phyloP scores from a whole-genome alignment of 1,140 invertebrate genomes.

The Pemphigus obesinymphae region DNA sequence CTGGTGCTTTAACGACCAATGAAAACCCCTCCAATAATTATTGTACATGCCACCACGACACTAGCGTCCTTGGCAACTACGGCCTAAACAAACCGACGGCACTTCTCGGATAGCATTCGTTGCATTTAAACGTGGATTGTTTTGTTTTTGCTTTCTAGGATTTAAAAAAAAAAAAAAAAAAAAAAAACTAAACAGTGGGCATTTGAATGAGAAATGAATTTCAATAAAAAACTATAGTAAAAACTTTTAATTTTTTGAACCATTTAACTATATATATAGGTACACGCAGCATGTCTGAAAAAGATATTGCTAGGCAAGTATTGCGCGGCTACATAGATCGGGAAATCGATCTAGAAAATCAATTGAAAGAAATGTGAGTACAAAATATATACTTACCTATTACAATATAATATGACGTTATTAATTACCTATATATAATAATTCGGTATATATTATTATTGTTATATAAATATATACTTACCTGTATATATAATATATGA shows the following conservation, averaged over 20 bases:
- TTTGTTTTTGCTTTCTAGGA: background rate
- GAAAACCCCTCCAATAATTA: no score
- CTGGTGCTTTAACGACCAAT: no score
- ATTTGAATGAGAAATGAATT: no score
- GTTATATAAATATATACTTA: background rate
- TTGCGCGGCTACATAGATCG: background rate
- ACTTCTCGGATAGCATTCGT: background rate
- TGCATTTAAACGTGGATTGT: background rate
- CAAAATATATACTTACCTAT: background rate
- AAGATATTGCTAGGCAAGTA: background rate
- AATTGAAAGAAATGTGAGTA: conserved; percentile 22
- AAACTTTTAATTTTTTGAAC: background rate
- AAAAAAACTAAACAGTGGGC: no score
- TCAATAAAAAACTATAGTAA: no score
- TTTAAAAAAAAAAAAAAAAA: no score
- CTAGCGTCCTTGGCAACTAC: background rate
- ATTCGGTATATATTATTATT: background rate
- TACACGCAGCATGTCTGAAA: background rate
- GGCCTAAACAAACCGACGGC: background rate
- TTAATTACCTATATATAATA: background rate
- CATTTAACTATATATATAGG: background rate
- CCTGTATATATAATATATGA: background rate
- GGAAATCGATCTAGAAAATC: conserved; percentile 9
- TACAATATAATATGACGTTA: background rate
- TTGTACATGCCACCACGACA: background rate